Evolutionary conservation across 1,140 invertebrate species (phyloP), one percentile per base, ranked within the genome.

Genomic region (Pseudoatta argentina): DNA sequence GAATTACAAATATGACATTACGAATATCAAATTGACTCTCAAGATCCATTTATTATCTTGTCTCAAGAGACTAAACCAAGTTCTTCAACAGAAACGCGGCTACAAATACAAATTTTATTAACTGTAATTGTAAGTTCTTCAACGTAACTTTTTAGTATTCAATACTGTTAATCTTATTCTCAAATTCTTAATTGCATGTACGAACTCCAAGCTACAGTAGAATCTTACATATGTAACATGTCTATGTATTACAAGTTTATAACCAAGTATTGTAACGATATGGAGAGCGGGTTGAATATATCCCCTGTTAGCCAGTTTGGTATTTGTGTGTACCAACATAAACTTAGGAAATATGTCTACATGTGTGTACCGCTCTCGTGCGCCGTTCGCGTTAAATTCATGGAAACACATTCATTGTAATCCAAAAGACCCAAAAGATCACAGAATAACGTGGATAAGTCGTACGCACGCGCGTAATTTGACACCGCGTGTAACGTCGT

Each of bases 1-100:
- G 66, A 69, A 69, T 69, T 69, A 69, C 66, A 69, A 69, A 69
- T 48, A 51, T 69, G 21, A 48, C 21, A 69, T 69, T 69, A 69
- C 66, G 21, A 51, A 69, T 51, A 51, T 69, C 66, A 51, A 51
- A 69, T 51, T 51, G 39, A 69, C 39, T 51, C 21, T 51, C 39
- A 24, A 69, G 39, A 69, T 69, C 66, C 39, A 51, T 69, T 69
- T 69, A 69, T 24, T 16, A 69, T 48, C n/a, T 39, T 24, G 8
- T 24, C 34, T 69, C 39, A 51, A 51, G 48, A 66, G 12, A 63
- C 57, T 16, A 24, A 63, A 5, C 12, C n/a, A 16, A 63, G 14
- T 63, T 63, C 24, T 63, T 63, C 12, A 63, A 16, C 14, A 6
- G 66, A 69, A 69, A 24, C 21, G 14, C 66, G 14, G 14, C 21